Percentiles rank a stretch among this genome's conserved stretches.
These are phyloP conservation scores for Kobus ellipsiprymnus DNA, from an alignment of 2,113 vertebrate genomes.

Conservation along the genomic window DNA sequence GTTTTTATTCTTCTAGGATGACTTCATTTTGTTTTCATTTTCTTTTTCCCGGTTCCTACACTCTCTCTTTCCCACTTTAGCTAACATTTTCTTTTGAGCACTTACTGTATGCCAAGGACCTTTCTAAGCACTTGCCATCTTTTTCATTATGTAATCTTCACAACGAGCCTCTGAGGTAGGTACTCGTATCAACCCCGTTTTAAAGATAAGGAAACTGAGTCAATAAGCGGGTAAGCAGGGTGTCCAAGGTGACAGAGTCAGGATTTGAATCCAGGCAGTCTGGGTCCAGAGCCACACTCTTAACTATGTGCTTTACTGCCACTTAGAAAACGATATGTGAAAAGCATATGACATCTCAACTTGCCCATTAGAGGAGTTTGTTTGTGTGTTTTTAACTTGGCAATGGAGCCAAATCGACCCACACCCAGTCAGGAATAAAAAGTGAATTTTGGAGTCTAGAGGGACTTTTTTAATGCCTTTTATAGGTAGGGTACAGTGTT, in stretches of 20 bases:
- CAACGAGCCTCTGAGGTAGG: slow-evolving; percentile 38
- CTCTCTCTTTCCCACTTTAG: slow-evolving; percentile 23
- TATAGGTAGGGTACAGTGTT: neutral
- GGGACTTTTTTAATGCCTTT: slow-evolving; percentile 9
- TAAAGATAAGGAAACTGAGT: slow-evolving; percentile 31
- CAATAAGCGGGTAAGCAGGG: neutral
- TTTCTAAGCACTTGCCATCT: slow-evolving; percentile 7
- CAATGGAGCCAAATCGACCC: neutral
- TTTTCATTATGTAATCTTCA: slow-evolving; percentile 18
- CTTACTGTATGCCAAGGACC: slow-evolving; percentile 20
- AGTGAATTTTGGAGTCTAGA: neutral
- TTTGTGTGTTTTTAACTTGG: neutral
- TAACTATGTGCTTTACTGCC: neutral
- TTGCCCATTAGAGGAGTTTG: neutral
- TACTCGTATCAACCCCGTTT: slow-evolving; percentile 29
- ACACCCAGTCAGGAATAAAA: slow-evolving; percentile 40
- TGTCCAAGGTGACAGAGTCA: neutral
- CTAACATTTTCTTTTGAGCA: slow-evolving; percentile 13
- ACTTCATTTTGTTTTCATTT: slow-evolving; percentile 33
- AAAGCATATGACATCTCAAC: neutral
- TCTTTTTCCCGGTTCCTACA: neutral
- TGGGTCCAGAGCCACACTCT: neutral
- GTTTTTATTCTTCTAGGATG: slow-evolving; percentile 28
- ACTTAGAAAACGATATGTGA: neutral
- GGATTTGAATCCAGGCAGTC: neutral